Percentiles rank a stretch among this genome's conserved stretches.
Evolutionary conservation across 1,140 invertebrate genomes (phyloP).

Genomic region (Maconellicoccus hirsutus): DNA sequence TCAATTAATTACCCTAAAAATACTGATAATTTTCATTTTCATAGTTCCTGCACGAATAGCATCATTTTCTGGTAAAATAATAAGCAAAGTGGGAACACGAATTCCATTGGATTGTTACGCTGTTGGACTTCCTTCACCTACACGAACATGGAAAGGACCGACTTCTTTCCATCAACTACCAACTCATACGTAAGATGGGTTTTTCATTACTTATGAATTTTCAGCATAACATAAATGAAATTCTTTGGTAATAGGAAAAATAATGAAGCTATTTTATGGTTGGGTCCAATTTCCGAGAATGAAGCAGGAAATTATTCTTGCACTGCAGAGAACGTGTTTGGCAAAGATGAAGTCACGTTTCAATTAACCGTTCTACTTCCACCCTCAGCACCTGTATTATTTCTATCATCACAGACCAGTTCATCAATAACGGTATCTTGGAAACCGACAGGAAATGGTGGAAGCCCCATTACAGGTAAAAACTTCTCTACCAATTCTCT

Average conservation of each 20-base stretch:
- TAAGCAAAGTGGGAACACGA: conserved; percentile 29
- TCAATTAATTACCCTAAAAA: not conserved
- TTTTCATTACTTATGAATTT: too few species aligned
- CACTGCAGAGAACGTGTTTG: conserved; percentile 64
- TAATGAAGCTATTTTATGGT: not conserved
- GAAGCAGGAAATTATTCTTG: conserved; percentile 71
- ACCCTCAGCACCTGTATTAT: conserved; percentile 48
- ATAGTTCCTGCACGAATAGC: conserved; percentile 54
- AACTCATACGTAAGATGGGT: not conserved
- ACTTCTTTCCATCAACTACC: not conserved
- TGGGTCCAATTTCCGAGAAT: not conserved
- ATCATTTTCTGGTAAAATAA: conserved; percentile 49
- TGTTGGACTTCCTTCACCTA: conserved; percentile 32
- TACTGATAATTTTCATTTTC: not conserved
- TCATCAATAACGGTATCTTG: conserved; percentile 53
- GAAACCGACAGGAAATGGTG: conserved; percentile 36
- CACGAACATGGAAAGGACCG: conserved; percentile 31
- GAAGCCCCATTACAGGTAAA: conserved; percentile 10
- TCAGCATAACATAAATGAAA: not conserved
- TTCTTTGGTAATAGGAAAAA: not conserved
- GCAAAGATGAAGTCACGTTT: conserved; percentile 65
- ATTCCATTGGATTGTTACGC: conserved; percentile 31
- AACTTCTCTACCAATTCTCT: not conserved
- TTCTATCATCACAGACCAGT: conserved; percentile 51
- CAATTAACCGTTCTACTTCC: conserved; percentile 55